Evolutionary conservation across 2,797 vertebrate genomes (phyloP).

Genomic region (Poliocrania exsul): DNA sequence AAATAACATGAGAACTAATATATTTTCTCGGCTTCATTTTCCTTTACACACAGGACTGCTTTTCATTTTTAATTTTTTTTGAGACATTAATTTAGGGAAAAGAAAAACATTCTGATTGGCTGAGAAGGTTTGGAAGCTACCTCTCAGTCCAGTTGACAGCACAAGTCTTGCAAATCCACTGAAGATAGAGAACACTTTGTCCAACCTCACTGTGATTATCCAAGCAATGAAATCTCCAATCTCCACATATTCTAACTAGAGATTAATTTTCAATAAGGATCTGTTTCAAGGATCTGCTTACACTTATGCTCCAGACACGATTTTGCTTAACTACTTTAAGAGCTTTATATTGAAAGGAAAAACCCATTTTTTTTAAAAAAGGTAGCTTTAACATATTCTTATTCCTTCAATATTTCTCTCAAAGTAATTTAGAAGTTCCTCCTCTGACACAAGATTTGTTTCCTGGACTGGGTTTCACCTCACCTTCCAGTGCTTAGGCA

Average conservation of each 20-base stretch:
- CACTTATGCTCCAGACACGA: neutral
- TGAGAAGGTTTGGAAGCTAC: neutral
- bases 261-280: neutral
- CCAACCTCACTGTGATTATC: neutral
- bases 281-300: neutral
- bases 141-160: neutral
- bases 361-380: neutral
- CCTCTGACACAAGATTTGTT: neutral
- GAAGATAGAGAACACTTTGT: neutral
- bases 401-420: neutral
- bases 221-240: neutral
- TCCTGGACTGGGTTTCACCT: neutral
- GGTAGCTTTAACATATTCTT: neutral
- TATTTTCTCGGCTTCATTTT: neutral
- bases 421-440: neutral
- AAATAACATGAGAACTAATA: slow-evolving; percentile 36
- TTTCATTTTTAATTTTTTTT: neutral
- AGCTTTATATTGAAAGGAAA: neutral
- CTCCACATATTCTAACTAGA: neutral
- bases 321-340: neutral
- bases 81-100: neutral
- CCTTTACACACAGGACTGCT: neutral
- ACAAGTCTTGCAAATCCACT: neutral
- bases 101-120: neutral
- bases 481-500: neutral